Conservation (phyloP, 2,888 invertebrate species). For the Drosophila villosipedis region DNA sequence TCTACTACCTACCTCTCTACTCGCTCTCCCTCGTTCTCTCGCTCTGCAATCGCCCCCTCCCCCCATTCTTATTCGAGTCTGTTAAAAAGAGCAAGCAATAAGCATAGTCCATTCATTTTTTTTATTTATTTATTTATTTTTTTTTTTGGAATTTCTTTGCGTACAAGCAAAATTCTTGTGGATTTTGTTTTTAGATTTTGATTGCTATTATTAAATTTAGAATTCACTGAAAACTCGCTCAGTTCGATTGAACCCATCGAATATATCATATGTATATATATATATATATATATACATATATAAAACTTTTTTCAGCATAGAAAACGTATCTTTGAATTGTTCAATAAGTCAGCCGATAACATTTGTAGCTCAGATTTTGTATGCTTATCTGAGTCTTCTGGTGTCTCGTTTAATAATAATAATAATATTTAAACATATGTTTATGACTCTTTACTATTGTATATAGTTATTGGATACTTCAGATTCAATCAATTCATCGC, state of each 20-base stretch:
- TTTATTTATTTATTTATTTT: conserved; percentile 13
- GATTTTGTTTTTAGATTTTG: conserved; percentile 13
- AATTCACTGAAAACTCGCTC: conserved; percentile 47
- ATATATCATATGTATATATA: background rate
- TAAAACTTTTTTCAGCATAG: background rate
- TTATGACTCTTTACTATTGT: background rate
- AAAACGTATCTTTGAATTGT: background rate
- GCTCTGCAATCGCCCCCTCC: background rate
- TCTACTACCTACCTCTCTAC: conserved; percentile 7
- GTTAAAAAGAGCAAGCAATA: conserved; percentile 19
- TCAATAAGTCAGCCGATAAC: background rate
- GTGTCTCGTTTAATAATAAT: background rate
- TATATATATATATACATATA: background rate
- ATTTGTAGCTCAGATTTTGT: background rate
- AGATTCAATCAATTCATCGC: background rate
- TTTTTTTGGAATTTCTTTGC: conserved; percentile 45
- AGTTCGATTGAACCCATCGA: conserved; percentile 21
- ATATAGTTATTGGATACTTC: background rate
- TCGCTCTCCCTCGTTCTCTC: background rate
- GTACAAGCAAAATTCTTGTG: conserved; percentile 29
- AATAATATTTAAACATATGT: background rate
- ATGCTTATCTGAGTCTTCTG: background rate
- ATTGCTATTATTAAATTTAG: conserved; percentile 59
- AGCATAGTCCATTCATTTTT: conserved; percentile 25
- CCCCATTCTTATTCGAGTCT: conserved; percentile 8